A percentile compares a stretch with the other conserved stretches of the same genome.
Evolutionary conservation across 2,797 vertebrate species (phyloP).

Genomic region (Hippocampus kuda): DNA sequence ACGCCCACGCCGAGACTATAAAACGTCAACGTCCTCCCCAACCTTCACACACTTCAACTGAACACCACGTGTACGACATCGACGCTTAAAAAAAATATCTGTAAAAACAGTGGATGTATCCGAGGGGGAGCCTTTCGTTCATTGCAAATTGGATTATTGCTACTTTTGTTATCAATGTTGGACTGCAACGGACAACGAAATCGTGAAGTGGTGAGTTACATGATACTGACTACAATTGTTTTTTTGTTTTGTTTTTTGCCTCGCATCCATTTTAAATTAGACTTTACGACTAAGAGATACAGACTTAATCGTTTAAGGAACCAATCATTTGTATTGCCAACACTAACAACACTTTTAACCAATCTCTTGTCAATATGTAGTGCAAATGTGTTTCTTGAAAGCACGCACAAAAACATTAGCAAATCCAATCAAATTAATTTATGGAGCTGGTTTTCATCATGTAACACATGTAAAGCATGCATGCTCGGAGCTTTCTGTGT

Average conservation of each 20-base stretch:
- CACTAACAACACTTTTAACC: neutral
- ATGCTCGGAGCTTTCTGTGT: neutral
- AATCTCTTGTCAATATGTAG: neutral
- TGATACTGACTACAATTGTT: neutral
- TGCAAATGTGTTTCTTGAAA: neutral
- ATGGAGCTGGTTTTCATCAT: neutral
- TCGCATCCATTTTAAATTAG: neutral
- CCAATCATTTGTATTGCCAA: neutral
- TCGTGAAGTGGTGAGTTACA: neutral
- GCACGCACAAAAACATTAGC: neutral
- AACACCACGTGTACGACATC: neutral
- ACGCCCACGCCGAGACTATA: conserved; percentile 1
- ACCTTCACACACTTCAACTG: neutral
- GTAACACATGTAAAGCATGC: no score
- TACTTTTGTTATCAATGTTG: neutral
- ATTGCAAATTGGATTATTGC: neutral
- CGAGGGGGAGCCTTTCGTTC: neutral
- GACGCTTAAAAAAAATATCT: neutral
- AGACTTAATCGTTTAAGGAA: neutral
- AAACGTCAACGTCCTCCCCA: neutral
- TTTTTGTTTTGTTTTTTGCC: no score
- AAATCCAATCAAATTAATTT: neutral
- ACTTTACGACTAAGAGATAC: neutral
- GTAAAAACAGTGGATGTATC: neutral
- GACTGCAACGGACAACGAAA: neutral